These are phyloP conservation scores for Sarcophaga subvicina DNA, from an alignment of 2,888 invertebrate species.

Conservation along the genomic window DNA sequence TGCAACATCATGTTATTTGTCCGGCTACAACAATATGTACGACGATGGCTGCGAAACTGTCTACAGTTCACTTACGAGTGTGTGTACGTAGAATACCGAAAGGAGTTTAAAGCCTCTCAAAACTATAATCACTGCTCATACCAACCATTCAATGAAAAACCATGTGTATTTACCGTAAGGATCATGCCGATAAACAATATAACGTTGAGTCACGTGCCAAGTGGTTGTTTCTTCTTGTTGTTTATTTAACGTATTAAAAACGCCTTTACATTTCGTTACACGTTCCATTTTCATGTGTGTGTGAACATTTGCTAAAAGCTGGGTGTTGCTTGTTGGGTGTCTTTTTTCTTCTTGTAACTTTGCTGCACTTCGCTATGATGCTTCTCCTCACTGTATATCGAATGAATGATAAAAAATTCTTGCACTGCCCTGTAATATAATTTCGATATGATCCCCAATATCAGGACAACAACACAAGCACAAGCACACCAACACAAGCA, in stretches of 20 bases:
- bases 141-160: too few species aligned
- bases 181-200: constrained; percentile 32
- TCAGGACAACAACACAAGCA: neutral
- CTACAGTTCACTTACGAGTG: too few species aligned
- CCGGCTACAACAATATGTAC: constrained; percentile 39
- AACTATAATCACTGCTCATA: too few species aligned
- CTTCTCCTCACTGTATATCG: neutral
- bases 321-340: too few species aligned
- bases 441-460: constrained; percentile 56
- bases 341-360: neutral
- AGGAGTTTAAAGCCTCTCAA: neutral
- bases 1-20: constrained; percentile 65
- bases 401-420: constrained; percentile 37
- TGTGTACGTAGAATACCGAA: too few species aligned
- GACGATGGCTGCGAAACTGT: too few species aligned
- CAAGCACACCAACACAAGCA: neutral
- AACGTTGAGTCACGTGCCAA: constrained; percentile 76
- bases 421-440: constrained; percentile 29
- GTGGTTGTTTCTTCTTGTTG: constrained; percentile 70
- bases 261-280: constrained; percentile 75
- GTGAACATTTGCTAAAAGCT: neutral
- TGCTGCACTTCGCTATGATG: neutral
- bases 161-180: constrained; percentile 25
- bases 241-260: constrained; percentile 78
- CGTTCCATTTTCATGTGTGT: constrained; percentile 71